Conservation (phyloP, 2,113 vertebrate species). For the Alces alces region DNA sequence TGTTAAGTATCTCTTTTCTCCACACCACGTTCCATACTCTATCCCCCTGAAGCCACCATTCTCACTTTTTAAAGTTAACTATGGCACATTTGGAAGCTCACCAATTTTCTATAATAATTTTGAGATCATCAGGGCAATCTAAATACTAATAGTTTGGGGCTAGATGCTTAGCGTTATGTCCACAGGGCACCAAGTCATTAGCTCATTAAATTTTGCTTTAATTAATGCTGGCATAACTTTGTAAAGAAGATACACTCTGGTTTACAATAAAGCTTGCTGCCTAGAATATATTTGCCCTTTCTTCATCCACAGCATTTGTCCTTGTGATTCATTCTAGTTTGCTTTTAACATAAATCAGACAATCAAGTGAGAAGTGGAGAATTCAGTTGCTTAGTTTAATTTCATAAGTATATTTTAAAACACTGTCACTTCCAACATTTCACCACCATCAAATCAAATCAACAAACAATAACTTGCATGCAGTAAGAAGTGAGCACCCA, state of each 20-base stretch:
- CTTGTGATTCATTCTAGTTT: not conserved
- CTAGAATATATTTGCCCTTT: not conserved
- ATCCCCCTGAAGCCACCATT: not conserved
- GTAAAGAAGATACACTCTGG: not conserved
- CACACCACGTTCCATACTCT: not conserved
- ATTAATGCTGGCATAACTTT: constrained; percentile 26
- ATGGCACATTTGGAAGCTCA: not conserved
- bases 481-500: not conserved
- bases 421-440: not conserved
- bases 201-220: constrained; percentile 37
- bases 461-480: not conserved
- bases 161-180: not conserved
- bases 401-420: not conserved
- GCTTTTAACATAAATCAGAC: not conserved
- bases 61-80: not conserved
- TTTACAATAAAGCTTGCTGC: not conserved
- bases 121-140: not conserved
- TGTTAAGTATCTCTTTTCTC: not conserved
- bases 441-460: not conserved
- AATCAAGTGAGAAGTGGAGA: not conserved
- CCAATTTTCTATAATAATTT: constrained; percentile 28
- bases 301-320: not conserved
- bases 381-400: not conserved
- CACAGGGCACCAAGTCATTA: not conserved
- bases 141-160: constrained; percentile 13